Conservation (phyloP, 2,888 invertebrate species). For the Plutella xylostella region DNA sequence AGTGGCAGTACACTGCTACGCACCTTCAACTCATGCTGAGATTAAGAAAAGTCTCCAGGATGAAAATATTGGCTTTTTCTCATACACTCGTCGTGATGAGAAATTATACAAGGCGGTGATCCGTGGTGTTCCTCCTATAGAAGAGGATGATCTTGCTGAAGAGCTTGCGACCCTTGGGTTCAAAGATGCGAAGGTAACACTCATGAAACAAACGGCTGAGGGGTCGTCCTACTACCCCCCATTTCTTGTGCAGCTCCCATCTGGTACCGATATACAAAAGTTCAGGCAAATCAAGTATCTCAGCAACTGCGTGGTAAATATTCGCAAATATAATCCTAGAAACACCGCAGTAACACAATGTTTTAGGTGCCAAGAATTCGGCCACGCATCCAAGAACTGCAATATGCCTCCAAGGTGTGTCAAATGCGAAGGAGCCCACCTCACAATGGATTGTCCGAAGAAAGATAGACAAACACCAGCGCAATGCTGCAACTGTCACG, state of each 20-base stretch:
- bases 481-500: too few species aligned
- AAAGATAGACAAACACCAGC: too few species aligned
- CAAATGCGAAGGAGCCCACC: too few species aligned
- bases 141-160: not conserved
- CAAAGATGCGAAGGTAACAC: not conserved
- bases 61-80: not conserved
- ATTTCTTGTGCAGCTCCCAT: too few species aligned
- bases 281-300: too few species aligned
- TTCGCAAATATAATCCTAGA: not conserved
- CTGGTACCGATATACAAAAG: too few species aligned
- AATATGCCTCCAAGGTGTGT: too few species aligned
- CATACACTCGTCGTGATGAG: not conserved
- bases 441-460: too few species aligned
- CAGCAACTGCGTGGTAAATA: not conserved
- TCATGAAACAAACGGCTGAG: too few species aligned
- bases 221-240: too few species aligned
- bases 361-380: not conserved
- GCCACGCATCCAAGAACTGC: not conserved
- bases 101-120: not conserved
- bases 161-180: not conserved
- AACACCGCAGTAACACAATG: not conserved
- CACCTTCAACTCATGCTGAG: not conserved
- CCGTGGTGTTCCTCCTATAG: not conserved
- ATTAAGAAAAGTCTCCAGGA: not conserved
- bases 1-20: not conserved